Conservation (phyloP, 2,888 invertebrate genomes). For the Allophyes oxyacanthae region DNA sequence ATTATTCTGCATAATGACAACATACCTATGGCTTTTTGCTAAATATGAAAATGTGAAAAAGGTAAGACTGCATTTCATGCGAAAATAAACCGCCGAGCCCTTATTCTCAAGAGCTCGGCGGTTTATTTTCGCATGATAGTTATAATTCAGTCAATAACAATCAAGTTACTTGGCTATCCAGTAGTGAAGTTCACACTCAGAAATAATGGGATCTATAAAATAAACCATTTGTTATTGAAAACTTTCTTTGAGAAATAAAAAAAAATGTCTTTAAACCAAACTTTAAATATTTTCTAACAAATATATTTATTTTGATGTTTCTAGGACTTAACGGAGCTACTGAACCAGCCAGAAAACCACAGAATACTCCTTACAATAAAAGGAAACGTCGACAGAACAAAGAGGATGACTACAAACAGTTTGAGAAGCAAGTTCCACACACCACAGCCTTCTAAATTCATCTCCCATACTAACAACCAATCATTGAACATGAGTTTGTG, state of each 20-base stretch:
- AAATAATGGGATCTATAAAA: no score
- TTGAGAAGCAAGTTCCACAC: slow-evolving; percentile 67
- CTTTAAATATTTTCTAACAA: no score
- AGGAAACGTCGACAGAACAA: slow-evolving; percentile 73
- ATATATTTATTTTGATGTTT: slow-evolving; percentile 27
- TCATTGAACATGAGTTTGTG: slow-evolving; percentile 63
- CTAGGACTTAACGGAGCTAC: slow-evolving; percentile 78
- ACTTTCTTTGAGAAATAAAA: no score
- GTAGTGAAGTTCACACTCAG: no score
- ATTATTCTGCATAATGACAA: slow-evolving; percentile 91
- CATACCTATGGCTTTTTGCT: slow-evolving; percentile 91
- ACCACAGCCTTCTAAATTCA: slow-evolving; percentile 66
- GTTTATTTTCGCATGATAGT: no score
- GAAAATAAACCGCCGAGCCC: no score
- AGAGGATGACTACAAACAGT: slow-evolving; percentile 74
- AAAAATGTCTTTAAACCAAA: no score
- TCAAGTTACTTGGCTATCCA: no score
- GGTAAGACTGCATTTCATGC: slow-evolving; percentile 61
- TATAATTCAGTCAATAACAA: no score
- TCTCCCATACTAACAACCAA: slow-evolving; percentile 66
- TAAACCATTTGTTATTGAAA: no score
- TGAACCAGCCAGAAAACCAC: slow-evolving; percentile 77
- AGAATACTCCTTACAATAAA: slow-evolving; percentile 78
- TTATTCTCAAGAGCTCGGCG: no score
- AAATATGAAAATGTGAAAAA: slow-evolving; percentile 84